Evolutionary conservation across 2,797 vertebrate species (phyloP).

Genomic region (Poecilia gillii): DNA sequence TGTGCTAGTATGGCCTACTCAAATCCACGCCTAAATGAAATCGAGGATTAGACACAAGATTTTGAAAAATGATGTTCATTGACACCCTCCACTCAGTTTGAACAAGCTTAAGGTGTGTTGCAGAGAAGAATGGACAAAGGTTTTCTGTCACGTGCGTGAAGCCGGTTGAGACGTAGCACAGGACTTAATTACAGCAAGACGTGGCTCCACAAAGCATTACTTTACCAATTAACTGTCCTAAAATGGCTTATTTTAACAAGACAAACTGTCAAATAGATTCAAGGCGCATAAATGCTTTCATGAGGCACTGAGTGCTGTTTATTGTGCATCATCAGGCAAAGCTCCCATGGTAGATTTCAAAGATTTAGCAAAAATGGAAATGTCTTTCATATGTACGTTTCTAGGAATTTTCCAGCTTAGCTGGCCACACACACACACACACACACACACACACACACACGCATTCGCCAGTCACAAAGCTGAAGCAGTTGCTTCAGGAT

Average conservation of each 20-base stretch:
- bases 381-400: constrained; percentile 50
- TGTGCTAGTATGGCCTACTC: background rate
- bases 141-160: background rate
- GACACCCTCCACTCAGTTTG: background rate
- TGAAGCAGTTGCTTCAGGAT: constrained; percentile 39
- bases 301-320: background rate
- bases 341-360: constrained; percentile 34
- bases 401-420: constrained; percentile 38
- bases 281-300: background rate
- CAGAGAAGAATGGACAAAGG: background rate
- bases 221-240: background rate
- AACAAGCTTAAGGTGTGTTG: background rate
- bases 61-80: background rate
- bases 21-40: background rate
- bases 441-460: constrained; percentile 67
- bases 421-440: constrained; percentile 68
- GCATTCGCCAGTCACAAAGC: constrained; percentile 29
- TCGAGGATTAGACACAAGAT: background rate
- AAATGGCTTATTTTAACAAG: background rate
- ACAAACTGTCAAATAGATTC: background rate
- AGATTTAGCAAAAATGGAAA: constrained; percentile 45
- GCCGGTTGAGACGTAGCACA: background rate
- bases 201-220: background rate
- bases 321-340: constrained; percentile 38
- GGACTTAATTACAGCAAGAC: background rate